A percentile compares a stretch with the other conserved stretches of the same genome.
Conservation (phyloP, 2,888 invertebrate genomes). For the Tridacna crocea region DNA sequence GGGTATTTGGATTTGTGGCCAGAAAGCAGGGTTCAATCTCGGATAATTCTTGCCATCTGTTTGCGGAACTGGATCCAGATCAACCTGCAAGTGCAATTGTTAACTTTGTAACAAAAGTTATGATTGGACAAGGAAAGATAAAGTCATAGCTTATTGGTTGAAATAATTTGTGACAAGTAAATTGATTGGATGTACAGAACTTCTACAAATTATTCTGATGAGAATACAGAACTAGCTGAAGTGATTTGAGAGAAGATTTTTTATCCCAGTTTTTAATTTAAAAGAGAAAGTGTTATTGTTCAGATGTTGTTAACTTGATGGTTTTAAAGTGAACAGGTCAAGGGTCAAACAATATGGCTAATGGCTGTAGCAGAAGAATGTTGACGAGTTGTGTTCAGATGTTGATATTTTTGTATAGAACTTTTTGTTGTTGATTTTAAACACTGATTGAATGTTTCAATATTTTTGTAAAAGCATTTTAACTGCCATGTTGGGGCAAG, state of each 20-base stretch:
- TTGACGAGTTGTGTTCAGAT: slow-evolving; percentile 40
- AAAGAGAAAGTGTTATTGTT: no score
- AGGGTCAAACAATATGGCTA: no score
- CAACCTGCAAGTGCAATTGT: slow-evolving; percentile 98
- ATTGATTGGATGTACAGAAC: not conserved
- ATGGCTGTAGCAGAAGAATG: no score
- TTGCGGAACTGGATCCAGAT: slow-evolving; percentile 97
- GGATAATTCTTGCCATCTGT: slow-evolving; percentile 98
- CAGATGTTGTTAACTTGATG: no score
- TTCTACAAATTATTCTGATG: not conserved
- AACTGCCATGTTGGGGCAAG: no score
- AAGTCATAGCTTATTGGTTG: slow-evolving; percentile 69
- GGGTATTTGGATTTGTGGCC: slow-evolving; percentile 98
- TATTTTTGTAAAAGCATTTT: no score
- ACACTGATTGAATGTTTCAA: no score
- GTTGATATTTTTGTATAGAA: slow-evolving; percentile 34
- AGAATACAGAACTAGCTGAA: not conserved
- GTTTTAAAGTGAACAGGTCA: no score
- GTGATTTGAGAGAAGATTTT: not conserved
- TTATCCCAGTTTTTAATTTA: slow-evolving; percentile 1
- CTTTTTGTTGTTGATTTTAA: no score
- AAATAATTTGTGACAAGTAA: not conserved
- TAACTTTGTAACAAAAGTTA: slow-evolving; percentile 85
- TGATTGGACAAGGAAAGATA: slow-evolving; percentile 81
- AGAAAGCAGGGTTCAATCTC: slow-evolving; percentile 92